phyloP scores from a whole-genome alignment of 1,140 invertebrate species.

The Rhysida immarginata region DNA sequence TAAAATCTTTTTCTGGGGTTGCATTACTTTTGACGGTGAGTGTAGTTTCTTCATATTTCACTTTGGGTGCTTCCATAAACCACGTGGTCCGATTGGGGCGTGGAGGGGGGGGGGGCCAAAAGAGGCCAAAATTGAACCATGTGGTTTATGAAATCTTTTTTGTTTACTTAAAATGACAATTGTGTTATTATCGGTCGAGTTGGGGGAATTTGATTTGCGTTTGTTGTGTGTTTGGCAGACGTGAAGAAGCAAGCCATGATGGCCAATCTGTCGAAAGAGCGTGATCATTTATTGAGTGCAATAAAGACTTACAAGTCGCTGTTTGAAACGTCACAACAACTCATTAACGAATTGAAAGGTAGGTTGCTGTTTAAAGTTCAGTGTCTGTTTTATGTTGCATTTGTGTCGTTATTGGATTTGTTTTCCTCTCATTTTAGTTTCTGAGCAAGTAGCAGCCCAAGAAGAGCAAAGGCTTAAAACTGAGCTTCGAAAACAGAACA shows the following conservation, averaged over 20 bases:
- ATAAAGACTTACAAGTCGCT: conserved; percentile 26
- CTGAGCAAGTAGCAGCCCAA: neutral
- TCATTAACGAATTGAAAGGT: conserved; percentile 29
- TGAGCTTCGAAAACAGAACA: neutral
- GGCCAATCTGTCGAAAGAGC: conserved; percentile 27
- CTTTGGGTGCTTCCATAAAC: no score
- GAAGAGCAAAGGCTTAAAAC: conserved; percentile 1
- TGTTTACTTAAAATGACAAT: no score
- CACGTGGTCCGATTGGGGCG: no score
- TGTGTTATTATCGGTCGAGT: no score
- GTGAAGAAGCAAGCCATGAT: conserved; percentile 29
- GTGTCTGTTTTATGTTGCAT: neutral
- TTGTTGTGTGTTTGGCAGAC: conserved; percentile 22
- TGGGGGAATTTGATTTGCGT: no score
- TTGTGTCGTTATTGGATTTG: neutral
- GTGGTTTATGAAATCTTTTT: no score
- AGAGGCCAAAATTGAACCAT: no score
- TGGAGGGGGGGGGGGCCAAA: no score
- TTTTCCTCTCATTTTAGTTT: no score
- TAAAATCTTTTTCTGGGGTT: no score
- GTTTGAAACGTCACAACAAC: conserved; percentile 27
- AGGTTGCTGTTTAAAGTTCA: conserved; percentile 14
- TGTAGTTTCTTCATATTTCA: no score
- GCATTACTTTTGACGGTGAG: no score
- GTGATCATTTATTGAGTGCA: conserved; percentile 23